These are phyloP conservation scores for Bilobella aurantiaca DNA, from an alignment of 1,140 invertebrate species.

Conservation along the genomic window DNA sequence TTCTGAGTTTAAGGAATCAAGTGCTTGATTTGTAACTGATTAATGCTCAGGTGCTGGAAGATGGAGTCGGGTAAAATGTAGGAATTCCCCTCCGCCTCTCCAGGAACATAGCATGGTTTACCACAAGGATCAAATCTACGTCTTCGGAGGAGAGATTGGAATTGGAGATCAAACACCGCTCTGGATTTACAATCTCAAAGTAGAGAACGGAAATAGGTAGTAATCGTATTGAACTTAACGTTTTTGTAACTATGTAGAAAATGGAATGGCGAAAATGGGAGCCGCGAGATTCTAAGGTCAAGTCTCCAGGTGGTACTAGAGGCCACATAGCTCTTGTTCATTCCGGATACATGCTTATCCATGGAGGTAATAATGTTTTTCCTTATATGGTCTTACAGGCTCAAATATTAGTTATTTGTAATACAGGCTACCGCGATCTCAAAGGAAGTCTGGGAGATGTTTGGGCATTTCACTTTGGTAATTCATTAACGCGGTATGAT, in stretches of 20 bases:
- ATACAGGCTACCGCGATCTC: constrained; percentile 62
- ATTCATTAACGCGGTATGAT: no score
- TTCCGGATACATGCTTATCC: constrained; percentile 67
- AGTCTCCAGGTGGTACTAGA: constrained; percentile 60
- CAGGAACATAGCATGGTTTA: constrained; percentile 67
- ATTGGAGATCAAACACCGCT: constrained; percentile 71
- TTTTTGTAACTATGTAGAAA: constrained; percentile 9
- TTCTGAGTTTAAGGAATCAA: no score
- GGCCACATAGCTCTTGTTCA: constrained; percentile 73
- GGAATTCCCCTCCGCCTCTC: constrained; percentile 19
- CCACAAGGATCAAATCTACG: constrained; percentile 63
- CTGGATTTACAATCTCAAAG: constrained; percentile 75
- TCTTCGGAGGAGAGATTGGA: constrained; percentile 80
- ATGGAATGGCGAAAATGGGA: constrained; percentile 18
- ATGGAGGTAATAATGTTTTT: constrained; percentile 59
- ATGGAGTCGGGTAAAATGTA: constrained; percentile 40
- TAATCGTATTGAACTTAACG: neutral
- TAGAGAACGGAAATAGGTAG: constrained; percentile 37
- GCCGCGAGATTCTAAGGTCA: constrained; percentile 44
- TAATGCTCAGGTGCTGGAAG: constrained; percentile 38
- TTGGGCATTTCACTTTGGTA: constrained; percentile 81
- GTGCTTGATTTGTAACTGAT: no score
- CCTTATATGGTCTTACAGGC: neutral
- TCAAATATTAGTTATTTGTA: no score
- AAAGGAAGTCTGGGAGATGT: constrained; percentile 68